Evolutionary conservation across 35 echinoderm and acorn worm genomes (phyloP), one percentile per base, ranked within the genome.

Genomic region (Ophiothrix spiculata): DNA sequence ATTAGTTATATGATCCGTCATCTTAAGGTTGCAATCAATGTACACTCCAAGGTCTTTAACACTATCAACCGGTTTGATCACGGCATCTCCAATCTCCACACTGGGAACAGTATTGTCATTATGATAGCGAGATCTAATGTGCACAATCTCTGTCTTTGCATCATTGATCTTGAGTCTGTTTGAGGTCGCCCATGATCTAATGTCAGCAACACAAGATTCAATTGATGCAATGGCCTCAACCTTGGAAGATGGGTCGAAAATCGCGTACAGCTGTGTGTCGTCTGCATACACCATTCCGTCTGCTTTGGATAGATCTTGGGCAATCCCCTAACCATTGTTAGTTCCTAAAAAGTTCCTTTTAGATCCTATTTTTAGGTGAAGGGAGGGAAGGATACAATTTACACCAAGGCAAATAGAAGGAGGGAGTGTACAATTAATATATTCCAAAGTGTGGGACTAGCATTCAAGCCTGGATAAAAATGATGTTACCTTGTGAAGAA

Each of bases 271-370:
- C 39, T 81, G 86, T 15, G 77, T 40, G 35, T 88, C 86, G 79
- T 88, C 86, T 64, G 86, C 86, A 81, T 88, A 88, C 13, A 80
- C 49, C 42, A 80, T 56, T 21, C 45, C 32, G 32, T n/a, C n/a
- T n/a, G n/a, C n/a, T n/a, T n/a, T n/a, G n/a, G n/a, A n/a, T n/a
- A n/a, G n/a, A n/a, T n/a, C n/a, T n/a, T n/a, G n/a, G n/a, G n/a
- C n/a, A n/a, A n/a, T n/a, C n/a, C n/a, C n/a, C n/a, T n/a, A n/a
- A n/a, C n/a, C n/a, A n/a, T n/a, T n/a, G n/a, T n/a, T n/a, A n/a
- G n/a, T n/a, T n/a, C n/a, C n/a, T n/a, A n/a, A n/a, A n/a, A n/a
- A n/a, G n/a, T n/a, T n/a, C n/a, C n/a, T n/a, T n/a, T n/a, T n/a
- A n/a, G n/a, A n/a, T n/a, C n/a, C n/a, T n/a, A n/a, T n/a, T n/a